These are phyloP conservation scores for Ooceraea biroi DNA, from an alignment of 1,140 invertebrate species.

Conservation along the genomic window DNA sequence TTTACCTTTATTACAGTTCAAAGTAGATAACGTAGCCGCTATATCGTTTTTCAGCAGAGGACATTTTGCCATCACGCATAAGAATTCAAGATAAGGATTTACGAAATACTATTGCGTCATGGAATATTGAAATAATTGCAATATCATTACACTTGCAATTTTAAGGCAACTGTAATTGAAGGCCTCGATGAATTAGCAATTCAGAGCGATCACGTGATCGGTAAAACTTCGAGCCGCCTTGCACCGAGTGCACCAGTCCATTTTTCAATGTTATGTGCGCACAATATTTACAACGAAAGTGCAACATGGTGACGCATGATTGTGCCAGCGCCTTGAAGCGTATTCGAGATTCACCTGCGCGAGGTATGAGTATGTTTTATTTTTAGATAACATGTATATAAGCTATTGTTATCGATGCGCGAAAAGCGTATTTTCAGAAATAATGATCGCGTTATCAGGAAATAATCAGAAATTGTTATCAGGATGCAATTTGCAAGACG, in stretches of 20 bases:
- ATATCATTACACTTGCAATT: background rate
- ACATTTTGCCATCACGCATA: background rate
- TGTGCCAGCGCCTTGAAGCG: no score
- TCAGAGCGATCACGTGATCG: background rate
- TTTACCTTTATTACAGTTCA: no score
- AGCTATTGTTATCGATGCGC: conserved; percentile 4
- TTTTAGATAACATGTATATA: background rate
- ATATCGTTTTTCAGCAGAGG: background rate
- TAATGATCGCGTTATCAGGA: background rate
- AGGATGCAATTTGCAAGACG: background rate
- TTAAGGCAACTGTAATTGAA: background rate
- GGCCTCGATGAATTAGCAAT: conserved; percentile 21
- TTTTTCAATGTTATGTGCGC: no score
- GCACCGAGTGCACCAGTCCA: background rate
- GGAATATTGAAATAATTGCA: conserved; percentile 1
- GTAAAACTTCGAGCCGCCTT: background rate
- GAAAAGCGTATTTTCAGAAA: background rate
- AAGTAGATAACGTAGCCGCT: no score
- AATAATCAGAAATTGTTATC: conserved; percentile 25
- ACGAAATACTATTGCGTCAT: background rate
- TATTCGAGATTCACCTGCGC: no score
- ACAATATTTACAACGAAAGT: no score
- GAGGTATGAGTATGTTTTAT: no score
- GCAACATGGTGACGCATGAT: no score
- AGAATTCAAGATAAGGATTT: background rate